Evolutionary conservation across 2,888 invertebrate species (phyloP), one percentile per base, ranked within the genome.

Genomic region (Hydroisotoma schaefferi): DNA sequence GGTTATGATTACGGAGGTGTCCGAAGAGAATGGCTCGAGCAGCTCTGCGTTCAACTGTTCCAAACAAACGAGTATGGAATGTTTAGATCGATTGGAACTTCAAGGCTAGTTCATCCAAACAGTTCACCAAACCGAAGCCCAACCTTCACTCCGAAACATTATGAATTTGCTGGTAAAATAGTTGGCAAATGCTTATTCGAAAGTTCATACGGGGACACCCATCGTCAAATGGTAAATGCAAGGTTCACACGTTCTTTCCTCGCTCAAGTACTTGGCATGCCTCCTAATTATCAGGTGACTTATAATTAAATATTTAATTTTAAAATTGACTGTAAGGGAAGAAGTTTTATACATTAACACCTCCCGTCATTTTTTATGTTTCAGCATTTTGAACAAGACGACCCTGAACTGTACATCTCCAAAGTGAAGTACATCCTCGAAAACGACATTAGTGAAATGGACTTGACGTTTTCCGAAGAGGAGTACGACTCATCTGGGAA

Each of bases 141-240:
- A 4, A 18, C 26, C n/a, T 54, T 40, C 40, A 91, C 91, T 79
- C 76, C 92, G 62, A 90, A 92, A 73, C 87, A 92, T 78, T 93
- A 87, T 77, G 94, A 94, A 79, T 88, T 90, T 75, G 94, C 94
- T 28, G 94, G 94, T 55, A 88, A 88, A 78, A 83, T 94, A 71
- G 91, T 94, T 29, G 94, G 93, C 63, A 94, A 94, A 80, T 93
- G 94, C 77, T 80, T 94, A 72, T 94, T 92, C 77, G 94, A 94
- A 80, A 91, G 91, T 61, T 89, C 94, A 3, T 81, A 92, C 54
- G 94, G 94, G 37, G 89, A 90, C 61, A 84, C 87, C n/a, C 91
- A 91, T 79, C 82, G 90, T 43, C 93, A 93, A 77, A 80, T 92
- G 61, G 92, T 94, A 63, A 85, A 92, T 40, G 94, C 93, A 1